Base-by-base conservation (phyloP, 2,113 vertebrate genomes). In the Brachyhypopomus occidentalis region DNA sequence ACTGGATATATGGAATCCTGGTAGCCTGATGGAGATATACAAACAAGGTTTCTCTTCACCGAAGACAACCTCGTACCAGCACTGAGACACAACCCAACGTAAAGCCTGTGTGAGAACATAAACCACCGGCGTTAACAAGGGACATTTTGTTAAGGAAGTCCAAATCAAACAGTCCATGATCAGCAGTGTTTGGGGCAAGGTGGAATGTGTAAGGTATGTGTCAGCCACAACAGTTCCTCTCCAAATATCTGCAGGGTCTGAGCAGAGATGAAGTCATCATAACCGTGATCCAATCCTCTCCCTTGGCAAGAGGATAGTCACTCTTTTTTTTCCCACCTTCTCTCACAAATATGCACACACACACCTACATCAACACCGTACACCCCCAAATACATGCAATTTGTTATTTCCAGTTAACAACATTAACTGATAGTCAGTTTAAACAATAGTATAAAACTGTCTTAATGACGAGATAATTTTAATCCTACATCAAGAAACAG, bases 181-280 rank as follows among this genome's bases (percentile, higher is more conserved):
- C 73, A 27, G 52, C 55, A 70, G 79, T 48, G 63, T 80, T 64
- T 72, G 34, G 34, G 25, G n/a, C 20, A 25, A 59, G 67, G 58
- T 69, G 78, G 62, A 41, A 66, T 69, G 79, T 84, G 55, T 71
- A 76, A 67, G 70, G 25, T 75, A 67, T 48, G 62, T 81, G 70
- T 74, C 64, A 81, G 75, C n/a, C 56, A 25, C 79, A 30, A 75
- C 82, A 82, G 78, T 58, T 67, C 66, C 75, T 72, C 36, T 86
- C 71, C 59, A 84, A 81, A 84, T 67, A 81, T 62, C 58, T 84
- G 79, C 77, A 81, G 69, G 78, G 71, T 45, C 72, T 81, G 75
- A 84, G 64, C 63, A 70, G 19, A 63, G 78, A 86, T 81, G 70
- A 83, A 76, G 75, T 78, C 70, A 78, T 84, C 38, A 78, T 16